A percentile compares a stretch with the other conserved stretches of the same genome.
Conservation (phyloP, 2,113 vertebrate species). For the Perca fluviatilis region DNA sequence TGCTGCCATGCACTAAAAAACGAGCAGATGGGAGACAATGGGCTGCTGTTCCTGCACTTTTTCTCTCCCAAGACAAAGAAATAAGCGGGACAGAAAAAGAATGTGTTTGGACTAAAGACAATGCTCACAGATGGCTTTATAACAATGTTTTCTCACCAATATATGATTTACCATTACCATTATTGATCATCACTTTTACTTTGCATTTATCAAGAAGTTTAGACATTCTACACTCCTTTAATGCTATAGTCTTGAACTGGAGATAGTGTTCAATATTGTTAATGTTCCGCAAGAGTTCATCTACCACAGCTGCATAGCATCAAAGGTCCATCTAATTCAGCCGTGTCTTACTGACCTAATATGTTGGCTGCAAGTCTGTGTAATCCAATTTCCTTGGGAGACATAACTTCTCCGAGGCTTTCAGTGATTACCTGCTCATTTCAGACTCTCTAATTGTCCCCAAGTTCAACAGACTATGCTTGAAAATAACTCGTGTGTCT, state of each 20-base stretch:
- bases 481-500: slow-evolving; percentile 44
- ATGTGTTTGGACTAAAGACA: slow-evolving; percentile 10
- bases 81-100: neutral
- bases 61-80: slow-evolving; percentile 35
- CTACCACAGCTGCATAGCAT: slow-evolving; percentile 45
- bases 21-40: slow-evolving; percentile 58
- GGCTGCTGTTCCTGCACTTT: slow-evolving; percentile 48
- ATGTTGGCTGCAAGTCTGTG: slow-evolving; percentile 45
- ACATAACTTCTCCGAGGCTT: slow-evolving; percentile 54
- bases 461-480: slow-evolving; percentile 45
- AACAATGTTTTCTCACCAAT: neutral
- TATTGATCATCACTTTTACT: neutral
- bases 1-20: slow-evolving; percentile 53
- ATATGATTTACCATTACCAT: neutral
- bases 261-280: neutral
- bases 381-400: slow-evolving; percentile 67
- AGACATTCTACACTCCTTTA: neutral
- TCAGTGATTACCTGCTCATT: slow-evolving; percentile 66
- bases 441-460: slow-evolving; percentile 48
- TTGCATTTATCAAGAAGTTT: neutral
- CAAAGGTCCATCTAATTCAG: slow-evolving; percentile 51
- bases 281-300: slow-evolving; percentile 29
- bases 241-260: neutral
- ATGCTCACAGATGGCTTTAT: slow-evolving; percentile 16
- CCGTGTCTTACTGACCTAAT: slow-evolving; percentile 53